Base-by-base conservation (phyloP, 2,113 vertebrate species). In the Hippotragus niger region DNA sequence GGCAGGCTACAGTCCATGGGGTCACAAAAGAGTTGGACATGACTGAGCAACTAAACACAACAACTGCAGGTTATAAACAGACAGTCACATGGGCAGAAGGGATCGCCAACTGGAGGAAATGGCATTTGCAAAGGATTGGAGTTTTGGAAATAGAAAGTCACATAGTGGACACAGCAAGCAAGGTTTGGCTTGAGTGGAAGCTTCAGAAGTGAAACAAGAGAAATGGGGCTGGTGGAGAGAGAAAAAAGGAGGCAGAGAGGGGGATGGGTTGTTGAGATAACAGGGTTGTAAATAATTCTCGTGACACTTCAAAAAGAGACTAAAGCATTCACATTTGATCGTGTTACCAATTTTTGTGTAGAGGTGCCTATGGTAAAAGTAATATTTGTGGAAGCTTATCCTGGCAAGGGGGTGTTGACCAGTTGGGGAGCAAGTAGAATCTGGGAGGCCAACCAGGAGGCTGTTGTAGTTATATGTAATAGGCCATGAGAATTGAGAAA, bases 281-380 rank as follows among this genome's bases (percentile, higher is more conserved):
- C 27, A 27, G 31, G 21, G 52, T 40, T 43, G 78, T 83, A 95
- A 94, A 93, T 95, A 87, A 87, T 53, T 86, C 53, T 13, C 47
- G 1, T 9, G 60, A 23, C 33, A 92, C 43, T 93, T 97, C 19
- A 71, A 91, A 80, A 91, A 40, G 45, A 92, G 27, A 33, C 23
- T 76, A 40, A 94, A 91, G 81, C 95, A 85, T 94, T 97, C 33
- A 94, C 25, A 85, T 88, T 95, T 81, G 53, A 88, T 58, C 6
- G 21, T 93, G 11, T 45, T 86, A 91, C 7, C 27, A 64, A 47
- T 87, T 86, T 97, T 96, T 82, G 58, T 9, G 23, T 71, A 91
- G 43, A 58, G 25, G 3, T 58, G 53, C 33, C 10, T 86, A 83
- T 45, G 74, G 67, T 71, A 62, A 76, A 94, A 95, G 50, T n/a